Base-by-base conservation (phyloP, 1,140 invertebrate species). In the Teleopsis dalmanni region DNA sequence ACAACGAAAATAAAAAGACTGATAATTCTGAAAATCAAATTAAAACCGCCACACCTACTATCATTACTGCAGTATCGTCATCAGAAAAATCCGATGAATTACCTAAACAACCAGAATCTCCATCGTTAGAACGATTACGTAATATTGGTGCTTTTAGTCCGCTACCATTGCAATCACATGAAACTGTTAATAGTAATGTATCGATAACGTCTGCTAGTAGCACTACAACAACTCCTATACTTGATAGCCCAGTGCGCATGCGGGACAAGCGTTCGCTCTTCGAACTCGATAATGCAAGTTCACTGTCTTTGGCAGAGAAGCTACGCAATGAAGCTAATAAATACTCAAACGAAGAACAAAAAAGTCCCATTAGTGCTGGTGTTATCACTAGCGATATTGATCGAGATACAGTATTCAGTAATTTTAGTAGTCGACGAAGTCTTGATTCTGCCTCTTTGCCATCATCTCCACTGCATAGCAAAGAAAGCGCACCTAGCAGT, bases 191-290 rank as follows among this genome's bases (percentile, higher is more conserved):
- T 13, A 23, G 6, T 51, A 37, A 50, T 59, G 7, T n/a, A n/a
- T 7, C 48, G 13, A 18, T 29, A 40, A 47, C 43, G 33, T 27
- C 53, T 16, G 44, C 57, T 14, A 53, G 48, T 23, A 10, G 40
- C 4, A 58, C 55, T 7, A 54, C 57, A 4, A 29, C 38, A n/a
- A 48, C 22, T 41, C 53, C 38, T 34, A 52, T 16, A 14, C 46
- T 65, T 13, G 65, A 68, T 25, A 68, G 62, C 56, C 65, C 65
- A 34, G 62, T 65, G 37, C 51, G 65, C n/a, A 52, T 68, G 59
- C 54, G 70, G 33, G 70, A 71, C 50, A 66, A 65, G 46, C 61
- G 68, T 26, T 56, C 55, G 26, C 31, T 56, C 10, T 51, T 53
- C 11, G 57, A 58, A 22, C 45, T 51, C 8, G 57, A 58, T 41